Evolutionary conservation across 2,888 invertebrate genomes (phyloP).

Genomic region (Strigamia transsilvanica): DNA sequence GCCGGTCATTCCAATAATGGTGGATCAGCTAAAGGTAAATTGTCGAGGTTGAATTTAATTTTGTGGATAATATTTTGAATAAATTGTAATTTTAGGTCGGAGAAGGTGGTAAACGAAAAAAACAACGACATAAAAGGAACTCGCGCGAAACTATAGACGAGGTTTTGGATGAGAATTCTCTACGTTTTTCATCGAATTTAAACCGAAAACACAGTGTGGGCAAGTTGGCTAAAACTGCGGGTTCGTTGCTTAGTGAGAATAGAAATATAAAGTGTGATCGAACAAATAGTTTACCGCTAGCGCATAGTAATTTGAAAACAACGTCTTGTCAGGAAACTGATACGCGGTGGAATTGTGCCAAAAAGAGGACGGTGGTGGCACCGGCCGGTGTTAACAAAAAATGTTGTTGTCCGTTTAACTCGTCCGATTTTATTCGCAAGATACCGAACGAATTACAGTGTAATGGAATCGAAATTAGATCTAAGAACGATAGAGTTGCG

Average conservation of each 20-base stretch:
- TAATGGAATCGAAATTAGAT: not conserved
- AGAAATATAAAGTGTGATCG: not conserved
- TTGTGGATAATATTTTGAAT: not conserved
- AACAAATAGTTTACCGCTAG: not conserved
- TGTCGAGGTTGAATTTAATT: not conserved
- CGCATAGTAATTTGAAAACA: not conserved
- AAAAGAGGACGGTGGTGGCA: not conserved
- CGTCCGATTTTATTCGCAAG: not conserved
- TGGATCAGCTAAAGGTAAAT: constrained; percentile 32
- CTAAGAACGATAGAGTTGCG: not conserved
- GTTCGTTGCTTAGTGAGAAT: not conserved
- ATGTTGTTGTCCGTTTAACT: not conserved
- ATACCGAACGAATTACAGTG: not conserved
- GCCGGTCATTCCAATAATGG: constrained; percentile 52
- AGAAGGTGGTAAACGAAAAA: not conserved
- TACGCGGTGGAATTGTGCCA: not conserved
- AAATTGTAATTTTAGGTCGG: not conserved
- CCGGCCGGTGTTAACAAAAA: not conserved
- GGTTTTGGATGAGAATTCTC: not conserved
- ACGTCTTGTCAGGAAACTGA: not conserved
- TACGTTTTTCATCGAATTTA: not conserved
- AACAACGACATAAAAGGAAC: not conserved
- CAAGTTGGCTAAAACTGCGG: not conserved
- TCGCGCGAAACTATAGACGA: not conserved
- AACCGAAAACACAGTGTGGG: not conserved